phyloP scores from a whole-genome alignment of 2,113 vertebrate species.

The Anolis carolinensis region DNA sequence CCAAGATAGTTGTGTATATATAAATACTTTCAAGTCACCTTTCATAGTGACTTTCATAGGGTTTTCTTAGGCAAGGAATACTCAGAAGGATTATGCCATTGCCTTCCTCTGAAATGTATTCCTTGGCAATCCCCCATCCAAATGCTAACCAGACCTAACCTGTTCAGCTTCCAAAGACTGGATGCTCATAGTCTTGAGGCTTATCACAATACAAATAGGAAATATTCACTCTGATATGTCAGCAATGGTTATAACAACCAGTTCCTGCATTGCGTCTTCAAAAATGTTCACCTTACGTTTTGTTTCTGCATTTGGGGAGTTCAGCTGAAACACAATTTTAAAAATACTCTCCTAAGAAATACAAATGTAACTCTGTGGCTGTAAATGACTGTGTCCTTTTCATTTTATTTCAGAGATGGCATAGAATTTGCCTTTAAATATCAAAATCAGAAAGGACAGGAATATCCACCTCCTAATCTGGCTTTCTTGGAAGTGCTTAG shows the following conservation, averaged over 20 bases:
- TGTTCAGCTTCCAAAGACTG: too few relatives aligned
- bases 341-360: neutral
- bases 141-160: too few relatives aligned
- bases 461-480: constrained; percentile 93
- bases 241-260: neutral
- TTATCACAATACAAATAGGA: neutral
- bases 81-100: too few relatives aligned
- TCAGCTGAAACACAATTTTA: neutral
- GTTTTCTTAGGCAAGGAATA: too few relatives aligned
- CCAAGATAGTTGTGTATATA: too few relatives aligned
- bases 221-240: neutral
- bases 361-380: neutral
- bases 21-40: too few relatives aligned
- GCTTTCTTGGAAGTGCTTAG: constrained; percentile 97
- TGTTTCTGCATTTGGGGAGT: neutral
- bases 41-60: too few relatives aligned
- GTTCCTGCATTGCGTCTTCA: neutral
- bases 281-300: neutral
- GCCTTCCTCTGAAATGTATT: too few relatives aligned
- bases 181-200: too few relatives aligned
- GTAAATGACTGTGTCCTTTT: constrained; percentile 24
- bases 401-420: constrained; percentile 83
- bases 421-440: constrained; percentile 99
- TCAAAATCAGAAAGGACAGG: constrained; percentile 94
- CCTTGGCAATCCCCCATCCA: too few relatives aligned